These are phyloP conservation scores for Chrosomus eos DNA, from an alignment of 2,797 vertebrate species.

Conservation along the genomic window DNA sequence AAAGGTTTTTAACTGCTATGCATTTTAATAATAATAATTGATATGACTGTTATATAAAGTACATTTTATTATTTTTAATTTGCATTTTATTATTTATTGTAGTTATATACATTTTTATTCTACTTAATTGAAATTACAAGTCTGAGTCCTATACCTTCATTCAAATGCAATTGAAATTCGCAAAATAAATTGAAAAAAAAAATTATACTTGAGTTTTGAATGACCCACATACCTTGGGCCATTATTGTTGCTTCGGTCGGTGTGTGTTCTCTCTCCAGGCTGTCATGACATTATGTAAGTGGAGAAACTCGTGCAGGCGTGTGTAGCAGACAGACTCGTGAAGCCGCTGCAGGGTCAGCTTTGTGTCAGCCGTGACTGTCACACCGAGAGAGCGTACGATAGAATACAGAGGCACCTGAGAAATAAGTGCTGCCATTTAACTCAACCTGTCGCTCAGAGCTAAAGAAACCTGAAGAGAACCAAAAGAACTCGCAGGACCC, in stretches of 20 bases:
- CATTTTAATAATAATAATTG: too few relatives aligned
- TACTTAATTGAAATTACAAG: background rate
- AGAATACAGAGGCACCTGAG: constrained; percentile 23
- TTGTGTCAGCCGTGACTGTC: constrained; percentile 48
- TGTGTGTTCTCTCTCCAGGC: constrained; percentile 30
- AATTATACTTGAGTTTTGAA: background rate
- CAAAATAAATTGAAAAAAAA: background rate
- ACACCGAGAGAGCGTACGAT: constrained; percentile 17
- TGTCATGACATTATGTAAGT: constrained; percentile 53
- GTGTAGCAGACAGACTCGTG: background rate
- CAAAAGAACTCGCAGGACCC: background rate
- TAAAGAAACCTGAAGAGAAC: constrained; percentile 2
- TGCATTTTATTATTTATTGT: background rate
- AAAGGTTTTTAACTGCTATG: too few relatives aligned
- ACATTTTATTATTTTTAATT: background rate
- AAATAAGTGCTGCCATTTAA: constrained; percentile 43
- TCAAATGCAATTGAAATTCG: background rate
- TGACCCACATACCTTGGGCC: background rate
- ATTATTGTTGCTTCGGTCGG: too few relatives aligned
- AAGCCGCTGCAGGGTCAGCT: constrained; percentile 48
- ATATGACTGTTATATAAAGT: too few relatives aligned
- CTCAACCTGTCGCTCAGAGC: constrained; percentile 22
- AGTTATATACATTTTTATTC: background rate
- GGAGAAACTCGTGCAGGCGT: constrained; percentile 18
- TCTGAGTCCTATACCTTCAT: background rate